These are phyloP conservation scores for Nettapus auritus DNA, from an alignment of 2,113 vertebrate species.

Conservation along the genomic window DNA sequence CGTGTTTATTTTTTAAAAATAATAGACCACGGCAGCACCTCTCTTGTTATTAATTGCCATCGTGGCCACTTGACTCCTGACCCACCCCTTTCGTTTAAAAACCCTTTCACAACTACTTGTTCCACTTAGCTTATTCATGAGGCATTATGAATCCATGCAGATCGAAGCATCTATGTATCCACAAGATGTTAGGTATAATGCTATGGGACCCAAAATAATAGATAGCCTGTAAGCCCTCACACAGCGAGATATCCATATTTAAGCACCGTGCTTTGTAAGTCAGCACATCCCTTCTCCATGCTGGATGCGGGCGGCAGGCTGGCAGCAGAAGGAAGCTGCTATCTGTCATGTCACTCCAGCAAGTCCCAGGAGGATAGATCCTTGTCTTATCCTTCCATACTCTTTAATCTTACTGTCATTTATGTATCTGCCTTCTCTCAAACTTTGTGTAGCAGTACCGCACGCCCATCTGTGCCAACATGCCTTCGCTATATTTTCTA, in stretches of 20 bases:
- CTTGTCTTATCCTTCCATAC: slow-evolving; percentile 37
- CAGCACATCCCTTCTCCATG: not conserved
- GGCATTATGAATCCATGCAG: not conserved
- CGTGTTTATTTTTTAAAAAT: not conserved
- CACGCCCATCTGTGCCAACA: slow-evolving; percentile 72
- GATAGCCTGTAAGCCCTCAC: not conserved
- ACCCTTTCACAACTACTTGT: not conserved
- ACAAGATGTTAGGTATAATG: not conserved
- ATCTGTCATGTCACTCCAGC: slow-evolving; percentile 59
- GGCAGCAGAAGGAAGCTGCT: slow-evolving; percentile 34
- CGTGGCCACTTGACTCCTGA: not conserved
- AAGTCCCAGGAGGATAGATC: slow-evolving; percentile 41
- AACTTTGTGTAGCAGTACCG: slow-evolving; percentile 64
- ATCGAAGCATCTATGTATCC: not conserved
- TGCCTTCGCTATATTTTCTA: slow-evolving; percentile 83
- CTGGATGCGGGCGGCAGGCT: not conserved
- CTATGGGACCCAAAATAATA: not conserved
- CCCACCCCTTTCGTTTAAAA: not conserved
- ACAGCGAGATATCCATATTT: not conserved
- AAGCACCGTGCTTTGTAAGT: not conserved
- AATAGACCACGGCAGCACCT: not conserved
- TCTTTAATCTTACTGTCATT: slow-evolving; percentile 66
- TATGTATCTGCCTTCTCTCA: slow-evolving; percentile 62
- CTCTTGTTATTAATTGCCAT: not conserved
- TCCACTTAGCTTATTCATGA: not conserved